A percentile compares a stretch with the other conserved stretches of the same genome.
These are phyloP conservation scores for Camponotus pennsylvanicus DNA, from an alignment of 1,140 invertebrate genomes.

Conservation along the genomic window DNA sequence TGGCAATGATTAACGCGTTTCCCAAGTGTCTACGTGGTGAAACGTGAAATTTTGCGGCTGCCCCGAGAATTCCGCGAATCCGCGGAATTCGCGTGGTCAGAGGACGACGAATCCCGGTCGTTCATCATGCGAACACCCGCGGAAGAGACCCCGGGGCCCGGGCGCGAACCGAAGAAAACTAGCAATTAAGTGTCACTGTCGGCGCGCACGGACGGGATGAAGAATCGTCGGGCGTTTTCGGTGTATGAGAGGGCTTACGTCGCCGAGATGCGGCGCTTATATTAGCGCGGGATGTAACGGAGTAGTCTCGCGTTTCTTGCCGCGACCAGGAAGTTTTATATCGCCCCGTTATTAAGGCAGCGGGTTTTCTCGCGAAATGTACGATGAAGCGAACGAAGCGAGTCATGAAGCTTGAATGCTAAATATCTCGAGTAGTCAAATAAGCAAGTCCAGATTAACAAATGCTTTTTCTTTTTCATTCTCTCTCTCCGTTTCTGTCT, in stretches of 20 bases:
- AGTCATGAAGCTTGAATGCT: conserved; percentile 32
- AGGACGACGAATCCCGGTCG: conserved; percentile 59
- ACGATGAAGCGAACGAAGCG: neutral
- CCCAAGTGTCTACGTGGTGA: conserved; percentile 48
- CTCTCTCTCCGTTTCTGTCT: too few relatives aligned
- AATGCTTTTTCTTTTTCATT: too few relatives aligned
- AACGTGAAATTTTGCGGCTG: conserved; percentile 68
- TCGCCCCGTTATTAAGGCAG: neutral
- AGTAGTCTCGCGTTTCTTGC: conserved; percentile 23
- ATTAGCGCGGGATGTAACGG: conserved; percentile 36
- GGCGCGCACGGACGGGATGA: conserved; percentile 35
- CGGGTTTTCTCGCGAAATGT: neutral
- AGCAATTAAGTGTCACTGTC: conserved; percentile 63
- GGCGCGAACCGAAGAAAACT: conserved; percentile 57
- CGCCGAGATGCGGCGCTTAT: conserved; percentile 20
- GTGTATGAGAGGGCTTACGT: conserved; percentile 1
- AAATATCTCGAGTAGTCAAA: conserved; percentile 22
- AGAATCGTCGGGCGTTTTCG: conserved; percentile 41
- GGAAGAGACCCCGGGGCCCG: neutral
- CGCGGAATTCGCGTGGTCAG: conserved; percentile 58
- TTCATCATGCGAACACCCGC: conserved; percentile 60
- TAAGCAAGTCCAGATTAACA: neutral
- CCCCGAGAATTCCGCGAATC: conserved; percentile 61
- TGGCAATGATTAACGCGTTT: conserved; percentile 71
- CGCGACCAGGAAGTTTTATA: conserved; percentile 5